Conservation (phyloP, 2,888 invertebrate species). For the Holacanthella duospinosa region DNA sequence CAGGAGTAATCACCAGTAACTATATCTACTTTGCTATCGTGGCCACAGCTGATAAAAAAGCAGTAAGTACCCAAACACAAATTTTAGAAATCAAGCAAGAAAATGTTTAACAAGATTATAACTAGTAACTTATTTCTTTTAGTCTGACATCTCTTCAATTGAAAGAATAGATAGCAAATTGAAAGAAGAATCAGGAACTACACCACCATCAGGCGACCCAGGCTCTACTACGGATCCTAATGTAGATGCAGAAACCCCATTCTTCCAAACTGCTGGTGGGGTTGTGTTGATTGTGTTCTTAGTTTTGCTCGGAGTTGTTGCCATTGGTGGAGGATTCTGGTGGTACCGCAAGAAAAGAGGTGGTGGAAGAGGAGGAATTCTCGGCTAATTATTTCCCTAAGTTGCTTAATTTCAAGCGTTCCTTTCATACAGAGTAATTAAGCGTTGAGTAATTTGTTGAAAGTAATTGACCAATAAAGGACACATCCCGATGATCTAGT, state of each 20-base stretch:
- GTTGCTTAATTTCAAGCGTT: no score
- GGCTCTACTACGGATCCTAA: neutral
- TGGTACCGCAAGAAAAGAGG: neutral
- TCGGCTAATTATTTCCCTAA: no score
- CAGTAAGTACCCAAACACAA: no score
- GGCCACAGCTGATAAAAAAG: neutral
- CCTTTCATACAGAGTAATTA: no score
- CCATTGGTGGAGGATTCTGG: neutral
- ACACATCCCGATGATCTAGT: no score
- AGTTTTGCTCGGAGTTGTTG: constrained; percentile 1
- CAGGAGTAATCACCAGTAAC: neutral
- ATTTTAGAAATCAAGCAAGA: no score
- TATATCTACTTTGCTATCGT: neutral
- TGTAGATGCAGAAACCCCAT: constrained; percentile 1
- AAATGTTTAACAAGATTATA: no score
- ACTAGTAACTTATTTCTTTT: no score
- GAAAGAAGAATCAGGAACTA: no score
- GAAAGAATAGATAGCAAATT: neutral
- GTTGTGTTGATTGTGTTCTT: constrained; percentile 7
- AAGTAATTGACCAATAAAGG: no score
- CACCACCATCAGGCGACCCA: neutral
- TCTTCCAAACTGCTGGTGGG: constrained; percentile 6
- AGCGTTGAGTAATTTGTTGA: no score
- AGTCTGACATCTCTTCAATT: neutral
- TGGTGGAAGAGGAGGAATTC: no score